These are phyloP conservation scores for Acomys russatus DNA, from an alignment of 2,797 vertebrate genomes.

Conservation along the genomic window DNA sequence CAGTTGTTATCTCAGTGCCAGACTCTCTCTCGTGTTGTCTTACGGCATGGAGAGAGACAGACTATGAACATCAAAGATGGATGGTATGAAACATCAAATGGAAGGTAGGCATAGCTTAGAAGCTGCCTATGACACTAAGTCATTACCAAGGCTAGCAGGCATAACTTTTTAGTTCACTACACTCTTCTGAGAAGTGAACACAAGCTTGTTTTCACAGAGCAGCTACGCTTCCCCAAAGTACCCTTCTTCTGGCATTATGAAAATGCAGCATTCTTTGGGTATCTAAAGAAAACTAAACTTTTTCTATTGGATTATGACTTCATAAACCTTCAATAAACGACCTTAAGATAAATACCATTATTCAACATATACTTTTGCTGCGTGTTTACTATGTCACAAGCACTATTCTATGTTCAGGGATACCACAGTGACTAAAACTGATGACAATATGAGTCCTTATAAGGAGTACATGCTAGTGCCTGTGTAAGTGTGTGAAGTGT, in stretches of 20 bases:
- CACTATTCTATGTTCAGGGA: not conserved
- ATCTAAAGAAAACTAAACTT: not conserved
- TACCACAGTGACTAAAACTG: not conserved
- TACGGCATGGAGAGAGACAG: not conserved
- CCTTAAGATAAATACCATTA: slow-evolving; percentile 10
- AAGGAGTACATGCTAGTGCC: not conserved
- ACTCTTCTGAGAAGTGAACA: slow-evolving; percentile 7
- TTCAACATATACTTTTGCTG: not conserved
- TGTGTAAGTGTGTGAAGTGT: not conserved
- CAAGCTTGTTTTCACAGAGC: not conserved
- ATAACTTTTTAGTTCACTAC: not conserved
- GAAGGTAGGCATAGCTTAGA: not conserved
- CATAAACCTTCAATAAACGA: not conserved
- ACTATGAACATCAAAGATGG: not conserved
- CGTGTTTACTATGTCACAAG: not conserved
- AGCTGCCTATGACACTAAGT: not conserved
- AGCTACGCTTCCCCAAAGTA: not conserved
- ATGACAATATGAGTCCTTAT: not conserved
- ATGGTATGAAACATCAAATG: not conserved
- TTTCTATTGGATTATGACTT: not conserved
- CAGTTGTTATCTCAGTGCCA: not conserved
- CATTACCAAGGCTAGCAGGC: not conserved
- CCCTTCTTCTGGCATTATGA: not conserved
- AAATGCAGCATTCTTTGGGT: not conserved
- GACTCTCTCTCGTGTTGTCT: not conserved